Evolutionary conservation across 1,140 invertebrate genomes (phyloP).

Genomic region (Limonius californicus): DNA sequence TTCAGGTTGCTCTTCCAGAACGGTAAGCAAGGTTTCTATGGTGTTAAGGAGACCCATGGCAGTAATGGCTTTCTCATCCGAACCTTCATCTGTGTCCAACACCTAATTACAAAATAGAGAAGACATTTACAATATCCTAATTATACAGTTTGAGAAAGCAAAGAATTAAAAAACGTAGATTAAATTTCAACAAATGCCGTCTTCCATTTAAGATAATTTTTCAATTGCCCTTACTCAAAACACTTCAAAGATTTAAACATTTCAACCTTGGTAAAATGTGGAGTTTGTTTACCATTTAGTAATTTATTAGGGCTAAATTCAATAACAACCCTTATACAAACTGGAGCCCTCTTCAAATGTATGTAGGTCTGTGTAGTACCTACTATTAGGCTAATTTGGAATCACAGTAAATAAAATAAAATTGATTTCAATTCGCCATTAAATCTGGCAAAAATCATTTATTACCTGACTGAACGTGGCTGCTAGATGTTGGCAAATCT

Average conservation of each 20-base stretch:
- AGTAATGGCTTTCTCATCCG: constrained; percentile 95
- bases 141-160: background rate
- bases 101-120: constrained; percentile 46
- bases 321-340: too few species aligned
- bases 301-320: too few species aligned
- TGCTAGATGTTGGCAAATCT: constrained; percentile 92
- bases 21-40: constrained; percentile 90
- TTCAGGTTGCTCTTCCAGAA: constrained; percentile 90
- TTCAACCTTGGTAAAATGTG: too few species aligned
- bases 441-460: background rate
- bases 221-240: too few species aligned
- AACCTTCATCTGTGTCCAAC: constrained; percentile 78
- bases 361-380: too few species aligned
- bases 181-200: too few species aligned
- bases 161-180: too few species aligned
- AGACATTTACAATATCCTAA: too few species aligned
- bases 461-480: constrained; percentile 80
- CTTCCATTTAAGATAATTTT: too few species aligned
- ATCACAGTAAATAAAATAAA: background rate
- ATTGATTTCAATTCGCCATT: background rate
- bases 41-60: constrained; percentile 96
- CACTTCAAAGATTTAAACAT: too few species aligned
- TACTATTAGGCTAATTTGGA: background rate
- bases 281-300: too few species aligned
- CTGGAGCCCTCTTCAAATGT: too few species aligned